Evolutionary conservation across 2,113 vertebrate genomes (phyloP).

Genomic region (Rhinogobius similis): DNA sequence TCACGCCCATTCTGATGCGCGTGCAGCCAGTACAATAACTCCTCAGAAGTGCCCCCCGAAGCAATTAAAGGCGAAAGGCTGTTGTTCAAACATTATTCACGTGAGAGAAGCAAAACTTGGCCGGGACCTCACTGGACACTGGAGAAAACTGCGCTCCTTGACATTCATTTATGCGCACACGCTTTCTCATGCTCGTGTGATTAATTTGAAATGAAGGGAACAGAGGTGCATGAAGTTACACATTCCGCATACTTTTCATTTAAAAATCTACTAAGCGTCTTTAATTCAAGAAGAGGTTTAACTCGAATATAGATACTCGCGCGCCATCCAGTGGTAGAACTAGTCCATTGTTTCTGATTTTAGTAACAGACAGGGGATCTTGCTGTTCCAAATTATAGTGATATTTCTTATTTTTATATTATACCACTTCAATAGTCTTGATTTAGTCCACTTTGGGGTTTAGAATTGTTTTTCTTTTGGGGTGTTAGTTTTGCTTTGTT

Average conservation of each 20-base stretch:
- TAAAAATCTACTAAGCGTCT: constrained; percentile 34
- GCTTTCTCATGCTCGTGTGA: constrained; percentile 41
- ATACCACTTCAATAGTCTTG: too few relatives aligned
- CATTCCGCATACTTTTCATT: constrained; percentile 57
- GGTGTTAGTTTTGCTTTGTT: too few relatives aligned
- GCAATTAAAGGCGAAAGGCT: constrained; percentile 42
- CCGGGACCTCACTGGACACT: constrained; percentile 36
- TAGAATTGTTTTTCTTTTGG: too few relatives aligned
- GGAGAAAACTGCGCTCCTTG: constrained; percentile 44
- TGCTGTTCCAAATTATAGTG: too few relatives aligned
- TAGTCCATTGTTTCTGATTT: not conserved
- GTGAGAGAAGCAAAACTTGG: constrained; percentile 33
- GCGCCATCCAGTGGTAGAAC: constrained; percentile 75
- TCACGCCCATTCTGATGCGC: constrained; percentile 83
- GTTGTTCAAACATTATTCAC: constrained; percentile 64
- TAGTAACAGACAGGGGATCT: not conserved
- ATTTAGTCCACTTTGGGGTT: too few relatives aligned
- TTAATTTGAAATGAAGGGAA: constrained; percentile 55
- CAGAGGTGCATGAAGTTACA: constrained; percentile 38
- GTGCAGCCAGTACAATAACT: constrained; percentile 54
- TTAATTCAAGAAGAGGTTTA: not conserved
- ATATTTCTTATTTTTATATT: too few relatives aligned
- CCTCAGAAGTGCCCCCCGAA: constrained; percentile 30
- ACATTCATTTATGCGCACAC: constrained; percentile 47
- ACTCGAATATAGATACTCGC: constrained; percentile 60